A percentile compares a stretch with the other conserved stretches of the same genome.
phyloP scores from a whole-genome alignment of 2,113 vertebrate species.

The Erinaceus europaeus region DNA sequence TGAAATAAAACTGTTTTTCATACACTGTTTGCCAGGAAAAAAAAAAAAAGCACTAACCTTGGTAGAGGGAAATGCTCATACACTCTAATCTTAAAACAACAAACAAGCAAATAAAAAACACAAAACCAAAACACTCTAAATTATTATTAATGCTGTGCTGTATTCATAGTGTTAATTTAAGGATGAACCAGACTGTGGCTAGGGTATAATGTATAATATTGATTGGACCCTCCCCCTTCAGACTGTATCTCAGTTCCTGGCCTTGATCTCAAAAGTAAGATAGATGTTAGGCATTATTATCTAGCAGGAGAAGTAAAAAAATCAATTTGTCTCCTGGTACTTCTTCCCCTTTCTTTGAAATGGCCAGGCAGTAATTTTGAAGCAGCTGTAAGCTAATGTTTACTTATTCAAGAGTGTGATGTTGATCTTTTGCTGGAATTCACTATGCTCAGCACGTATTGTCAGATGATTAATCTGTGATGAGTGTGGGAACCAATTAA shows the following conservation, averaged over 20 bases:
- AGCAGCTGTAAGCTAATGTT: constrained; percentile 50
- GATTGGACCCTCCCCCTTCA: constrained; percentile 54
- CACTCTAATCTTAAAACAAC: constrained; percentile 43
- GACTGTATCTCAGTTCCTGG: constrained; percentile 69
- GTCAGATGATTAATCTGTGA: neutral
- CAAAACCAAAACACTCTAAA: no score
- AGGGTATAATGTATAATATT: constrained; percentile 75
- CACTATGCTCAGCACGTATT: neutral
- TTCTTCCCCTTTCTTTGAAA: constrained; percentile 58
- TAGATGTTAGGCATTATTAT: constrained; percentile 76
- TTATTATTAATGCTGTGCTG: constrained; percentile 30
- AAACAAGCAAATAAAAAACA: no score
- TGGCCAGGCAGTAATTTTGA: constrained; percentile 5
- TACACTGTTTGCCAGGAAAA: neutral
- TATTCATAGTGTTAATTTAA: constrained; percentile 55
- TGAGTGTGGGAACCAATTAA: neutral
- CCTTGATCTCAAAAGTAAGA: constrained; percentile 81
- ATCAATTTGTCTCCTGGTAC: constrained; percentile 74
- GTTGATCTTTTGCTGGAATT: constrained; percentile 56
- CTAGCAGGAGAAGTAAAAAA: constrained; percentile 74
- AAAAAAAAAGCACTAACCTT: neutral
- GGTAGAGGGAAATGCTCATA: neutral
- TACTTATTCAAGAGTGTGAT: constrained; percentile 60
- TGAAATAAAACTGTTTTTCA: neutral
- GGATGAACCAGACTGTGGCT: constrained; percentile 57